Evolutionary conservation across 2,113 vertebrate species (phyloP).

Genomic region (Neolamprologus longior): DNA sequence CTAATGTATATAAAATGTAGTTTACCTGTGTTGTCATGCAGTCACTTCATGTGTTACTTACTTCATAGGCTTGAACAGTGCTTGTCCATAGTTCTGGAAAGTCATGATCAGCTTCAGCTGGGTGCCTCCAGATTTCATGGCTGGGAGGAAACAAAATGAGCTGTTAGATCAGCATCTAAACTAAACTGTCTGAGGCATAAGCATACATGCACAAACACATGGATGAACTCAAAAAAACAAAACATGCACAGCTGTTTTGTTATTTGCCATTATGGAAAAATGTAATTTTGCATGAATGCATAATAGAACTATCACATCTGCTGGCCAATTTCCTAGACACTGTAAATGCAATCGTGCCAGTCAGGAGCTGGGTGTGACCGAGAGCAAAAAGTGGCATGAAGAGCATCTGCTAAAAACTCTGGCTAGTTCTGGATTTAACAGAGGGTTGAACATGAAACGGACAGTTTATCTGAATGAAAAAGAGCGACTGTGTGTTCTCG

Average conservation of each 20-base stretch:
- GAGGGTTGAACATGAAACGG: background rate
- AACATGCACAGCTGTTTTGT: conserved; percentile 13
- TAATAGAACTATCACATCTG: conserved; percentile 12
- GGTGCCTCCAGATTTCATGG: conserved; percentile 97
- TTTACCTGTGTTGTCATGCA: background rate
- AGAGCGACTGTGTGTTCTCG: background rate
- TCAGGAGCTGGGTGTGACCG: background rate
- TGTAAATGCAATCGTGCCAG: background rate
- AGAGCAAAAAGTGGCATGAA: background rate
- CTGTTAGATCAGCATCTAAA: background rate
- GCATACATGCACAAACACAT: background rate
- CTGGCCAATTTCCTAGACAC: conserved; percentile 1
- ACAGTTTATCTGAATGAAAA: background rate
- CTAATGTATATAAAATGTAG: background rate
- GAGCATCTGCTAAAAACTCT: background rate
- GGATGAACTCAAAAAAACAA: background rate
- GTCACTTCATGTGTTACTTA: conserved; percentile 68
- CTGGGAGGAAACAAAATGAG: conserved; percentile 62
- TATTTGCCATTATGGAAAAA: conserved; percentile 7
- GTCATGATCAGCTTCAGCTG: conserved; percentile 98
- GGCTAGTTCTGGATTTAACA: background rate
- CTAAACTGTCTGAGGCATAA: background rate
- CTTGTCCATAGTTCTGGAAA: conserved; percentile 96
- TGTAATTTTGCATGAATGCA: background rate
- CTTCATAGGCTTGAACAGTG: conserved; percentile 90